Evolutionary conservation across 2,888 invertebrate species (phyloP), one percentile per base, ranked within the genome.

Genomic region (Lissonota sp.): DNA sequence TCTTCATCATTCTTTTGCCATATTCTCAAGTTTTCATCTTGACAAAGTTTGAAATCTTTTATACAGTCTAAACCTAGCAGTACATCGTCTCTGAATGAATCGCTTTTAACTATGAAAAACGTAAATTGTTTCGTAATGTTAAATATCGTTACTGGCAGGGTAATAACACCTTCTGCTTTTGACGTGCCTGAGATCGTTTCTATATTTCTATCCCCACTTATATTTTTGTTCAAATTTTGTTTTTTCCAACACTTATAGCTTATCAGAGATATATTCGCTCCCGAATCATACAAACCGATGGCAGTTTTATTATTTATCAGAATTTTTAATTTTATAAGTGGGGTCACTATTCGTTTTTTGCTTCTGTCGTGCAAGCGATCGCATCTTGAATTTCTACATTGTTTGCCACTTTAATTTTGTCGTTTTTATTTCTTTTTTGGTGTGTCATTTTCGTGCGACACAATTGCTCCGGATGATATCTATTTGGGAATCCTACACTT

Each of bases 281-380:
- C 72, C 51, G 72, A 72, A 49, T 78, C 79, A 62, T 74, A 81
- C 12, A 62, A 8, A 42, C 64, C 79, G 1, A 55, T 40, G 44
- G 67, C 80, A 44, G 62, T 53, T 6, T 8, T 7, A 63, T 80
- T 26, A 10, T 80, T 66, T 14, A 77, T 49, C 0, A 7, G 40
- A 14, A 82, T 63, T 76, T 44, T 76, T 63, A 82, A 49, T 75
- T 39, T 82, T 58, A 72, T 72, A 72, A 72, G 72, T 63, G 72
- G 53, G 72, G 49, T 40, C 42, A 39, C 63, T 8, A 70, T 60
- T 76, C 79, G 82, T 82, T 82, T 82, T 82, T 83, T 82, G 79
- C 55, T 57, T 82, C 73, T 69, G 51, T 57, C 12, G 81, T 46
- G 3, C 10, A 42, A 14, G 81, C 73, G 26, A 78, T 12, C 5